These are phyloP conservation scores for Entomobrya proxima DNA, from an alignment of 2,888 invertebrate genomes.

Conservation along the genomic window DNA sequence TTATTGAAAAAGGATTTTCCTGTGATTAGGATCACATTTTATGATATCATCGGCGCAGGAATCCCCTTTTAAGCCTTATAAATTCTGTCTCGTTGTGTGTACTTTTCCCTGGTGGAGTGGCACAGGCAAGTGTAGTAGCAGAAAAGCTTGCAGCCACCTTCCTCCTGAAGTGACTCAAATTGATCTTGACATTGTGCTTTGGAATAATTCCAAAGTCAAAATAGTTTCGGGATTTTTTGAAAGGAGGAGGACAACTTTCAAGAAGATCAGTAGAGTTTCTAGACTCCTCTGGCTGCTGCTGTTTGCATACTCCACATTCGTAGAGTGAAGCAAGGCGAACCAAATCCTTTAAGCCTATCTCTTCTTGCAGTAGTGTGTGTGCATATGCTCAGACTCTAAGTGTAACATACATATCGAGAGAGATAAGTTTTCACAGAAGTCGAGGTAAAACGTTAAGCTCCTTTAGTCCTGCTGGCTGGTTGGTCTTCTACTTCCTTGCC, in stretches of 20 bases:
- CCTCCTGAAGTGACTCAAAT: slow-evolving; percentile 45
- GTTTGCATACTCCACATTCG: neutral
- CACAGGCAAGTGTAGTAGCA: neutral
- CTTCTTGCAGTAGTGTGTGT: neutral
- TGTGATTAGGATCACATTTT: slow-evolving; percentile 60
- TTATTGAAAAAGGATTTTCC: slow-evolving; percentile 53
- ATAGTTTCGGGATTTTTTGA: slow-evolving; percentile 6
- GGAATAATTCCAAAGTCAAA: slow-evolving; percentile 65
- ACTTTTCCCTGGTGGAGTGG: neutral
- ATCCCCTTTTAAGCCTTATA: slow-evolving; percentile 36
- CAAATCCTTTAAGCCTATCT: slow-evolving; percentile 55
- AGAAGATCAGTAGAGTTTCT: slow-evolving; percentile 10
- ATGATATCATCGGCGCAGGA: slow-evolving; percentile 61
- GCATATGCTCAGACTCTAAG: neutral
- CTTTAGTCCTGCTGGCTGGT: neutral
- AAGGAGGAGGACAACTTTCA: neutral
- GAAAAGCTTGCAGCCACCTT: neutral
- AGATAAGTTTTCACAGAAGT: slow-evolving; percentile 1
- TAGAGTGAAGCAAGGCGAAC: slow-evolving; percentile 12
- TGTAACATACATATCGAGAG: neutral
- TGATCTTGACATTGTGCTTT: slow-evolving; percentile 65
- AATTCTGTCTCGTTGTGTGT: slow-evolving; percentile 1
- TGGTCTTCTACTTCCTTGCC: neutral
- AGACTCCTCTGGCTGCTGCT: neutral
- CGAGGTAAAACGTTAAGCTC: slow-evolving; percentile 33